phyloP scores from a whole-genome alignment of 2,113 vertebrate species.

The Campylomormyrus tamandua region DNA sequence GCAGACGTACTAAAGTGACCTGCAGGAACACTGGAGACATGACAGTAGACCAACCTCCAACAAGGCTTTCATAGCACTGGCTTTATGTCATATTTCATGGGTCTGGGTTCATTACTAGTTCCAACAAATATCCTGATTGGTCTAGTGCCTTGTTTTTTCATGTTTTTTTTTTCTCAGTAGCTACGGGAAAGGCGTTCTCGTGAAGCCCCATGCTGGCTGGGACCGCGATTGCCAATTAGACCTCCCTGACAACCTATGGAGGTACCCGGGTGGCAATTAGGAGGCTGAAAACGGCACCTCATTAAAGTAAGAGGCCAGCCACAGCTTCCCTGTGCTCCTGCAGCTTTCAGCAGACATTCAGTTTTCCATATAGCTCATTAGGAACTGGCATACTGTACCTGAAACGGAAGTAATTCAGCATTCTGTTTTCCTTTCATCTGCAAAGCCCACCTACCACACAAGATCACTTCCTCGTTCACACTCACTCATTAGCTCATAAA shows the following conservation, averaged over 20 bases:
- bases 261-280: constrained; percentile 55
- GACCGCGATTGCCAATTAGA: constrained; percentile 66
- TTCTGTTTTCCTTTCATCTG: background rate
- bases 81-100: constrained; percentile 13
- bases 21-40: background rate
- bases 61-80: background rate
- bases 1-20: background rate
- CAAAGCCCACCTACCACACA: background rate
- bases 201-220: constrained; percentile 37
- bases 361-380: constrained; percentile 41
- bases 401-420: constrained; percentile 12
- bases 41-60: background rate
- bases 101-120: constrained; percentile 53
- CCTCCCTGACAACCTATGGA: constrained; percentile 58
- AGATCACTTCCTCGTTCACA: background rate
- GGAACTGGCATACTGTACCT: constrained; percentile 9
- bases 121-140: background rate
- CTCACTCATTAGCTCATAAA: constrained; percentile 5
- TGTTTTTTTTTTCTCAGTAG: background rate
- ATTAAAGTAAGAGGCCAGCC: constrained; percentile 45
- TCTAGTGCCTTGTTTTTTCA: background rate
- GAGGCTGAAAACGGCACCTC: constrained; percentile 48
- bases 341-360: too few relatives aligned
- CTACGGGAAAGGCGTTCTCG: background rate
- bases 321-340: too few relatives aligned